Percentiles rank a stretch among this genome's conserved stretches.
phyloP scores from a whole-genome alignment of 2,797 vertebrate species.

The Chiroxiphia lanceolata region DNA sequence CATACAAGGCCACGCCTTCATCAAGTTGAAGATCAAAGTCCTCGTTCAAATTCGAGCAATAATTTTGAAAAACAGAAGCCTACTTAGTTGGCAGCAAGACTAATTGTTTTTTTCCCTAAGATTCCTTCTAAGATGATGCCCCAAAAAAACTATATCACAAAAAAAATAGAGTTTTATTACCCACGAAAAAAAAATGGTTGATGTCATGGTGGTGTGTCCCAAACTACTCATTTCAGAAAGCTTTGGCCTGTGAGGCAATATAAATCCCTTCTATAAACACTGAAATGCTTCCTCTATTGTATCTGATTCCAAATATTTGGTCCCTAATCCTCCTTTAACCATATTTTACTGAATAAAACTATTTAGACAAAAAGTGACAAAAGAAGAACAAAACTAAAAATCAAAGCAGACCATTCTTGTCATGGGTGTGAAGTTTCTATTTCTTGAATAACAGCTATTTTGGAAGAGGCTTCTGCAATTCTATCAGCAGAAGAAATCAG shows the following conservation, averaged over 20 bases:
- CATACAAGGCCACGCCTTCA: constrained; percentile 26
- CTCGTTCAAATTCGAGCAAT: constrained; percentile 19
- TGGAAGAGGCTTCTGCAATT: background rate
- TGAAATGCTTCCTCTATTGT: background rate
- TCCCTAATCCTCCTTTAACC: background rate
- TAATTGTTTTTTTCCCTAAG: background rate
- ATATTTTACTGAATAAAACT: background rate
- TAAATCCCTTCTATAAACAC: background rate
- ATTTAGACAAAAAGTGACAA: background rate
- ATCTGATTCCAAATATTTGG: background rate
- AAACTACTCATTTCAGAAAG: background rate
- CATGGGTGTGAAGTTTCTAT: background rate
- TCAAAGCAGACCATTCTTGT: background rate
- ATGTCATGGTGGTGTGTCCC: background rate
- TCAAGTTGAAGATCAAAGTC: constrained; percentile 45
- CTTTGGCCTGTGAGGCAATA: background rate
- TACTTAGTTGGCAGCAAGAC: background rate
- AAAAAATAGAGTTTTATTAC: background rate
- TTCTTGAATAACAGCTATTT: background rate
- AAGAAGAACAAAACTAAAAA: background rate
- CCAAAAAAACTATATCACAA: background rate
- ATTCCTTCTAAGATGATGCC: background rate
- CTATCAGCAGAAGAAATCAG: background rate
- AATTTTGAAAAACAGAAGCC: constrained; percentile 33
- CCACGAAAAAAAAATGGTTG: background rate